A percentile compares a stretch with the other conserved stretches of the same genome.
These are phyloP conservation scores for Myripristis jacobus DNA, from an alignment of 2,797 vertebrate genomes.

Conservation along the genomic window DNA sequence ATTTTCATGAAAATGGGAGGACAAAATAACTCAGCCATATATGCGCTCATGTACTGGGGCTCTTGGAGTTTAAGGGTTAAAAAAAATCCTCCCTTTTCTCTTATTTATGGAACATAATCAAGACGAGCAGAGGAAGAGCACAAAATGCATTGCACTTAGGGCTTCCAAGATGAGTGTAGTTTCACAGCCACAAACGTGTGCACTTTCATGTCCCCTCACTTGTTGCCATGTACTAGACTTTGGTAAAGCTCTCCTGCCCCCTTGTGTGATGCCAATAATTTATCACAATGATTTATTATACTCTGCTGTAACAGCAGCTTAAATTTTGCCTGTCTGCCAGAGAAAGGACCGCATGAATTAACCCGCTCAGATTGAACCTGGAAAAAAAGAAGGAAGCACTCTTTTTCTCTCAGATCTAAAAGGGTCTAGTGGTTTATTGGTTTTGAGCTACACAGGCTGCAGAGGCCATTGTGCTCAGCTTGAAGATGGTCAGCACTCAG, in stretches of 20 bases:
- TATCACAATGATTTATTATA: slow-evolving; percentile 3
- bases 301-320: too few species aligned
- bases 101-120: background rate
- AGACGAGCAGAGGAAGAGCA: too few species aligned
- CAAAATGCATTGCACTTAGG: too few species aligned
- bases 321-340: too few species aligned
- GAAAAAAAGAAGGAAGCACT: background rate
- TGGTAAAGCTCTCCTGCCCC: slow-evolving; percentile 61
- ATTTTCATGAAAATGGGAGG: too few species aligned
- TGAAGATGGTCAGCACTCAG: background rate
- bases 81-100: too few species aligned
- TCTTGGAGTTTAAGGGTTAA: too few species aligned
- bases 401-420: background rate
- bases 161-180: too few species aligned
- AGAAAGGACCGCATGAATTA: background rate
- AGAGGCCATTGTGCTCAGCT: background rate
- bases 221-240: background rate
- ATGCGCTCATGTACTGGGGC: too few species aligned
- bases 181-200: too few species aligned
- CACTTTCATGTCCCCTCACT: background rate
- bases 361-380: background rate
- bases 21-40: too few species aligned
- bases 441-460: background rate
- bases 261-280: slow-evolving; percentile 47
- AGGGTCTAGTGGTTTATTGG: background rate